These are phyloP conservation scores for Channa maculata DNA, from an alignment of 2,113 vertebrate genomes.

Conservation along the genomic window DNA sequence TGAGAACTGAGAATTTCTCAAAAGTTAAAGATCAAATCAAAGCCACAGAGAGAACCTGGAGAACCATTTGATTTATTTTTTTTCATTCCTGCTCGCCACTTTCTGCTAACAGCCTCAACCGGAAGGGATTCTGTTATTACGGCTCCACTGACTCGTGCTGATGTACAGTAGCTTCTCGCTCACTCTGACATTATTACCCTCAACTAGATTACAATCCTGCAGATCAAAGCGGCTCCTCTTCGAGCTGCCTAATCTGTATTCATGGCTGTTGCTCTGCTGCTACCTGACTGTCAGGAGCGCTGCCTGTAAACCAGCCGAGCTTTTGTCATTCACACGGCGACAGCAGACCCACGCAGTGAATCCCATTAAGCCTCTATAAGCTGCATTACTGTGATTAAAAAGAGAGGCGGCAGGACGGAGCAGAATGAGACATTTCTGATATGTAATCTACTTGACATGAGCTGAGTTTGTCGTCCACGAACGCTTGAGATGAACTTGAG, in stretches of 20 bases:
- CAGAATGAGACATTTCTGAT: not conserved
- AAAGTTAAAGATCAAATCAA: too few relatives aligned
- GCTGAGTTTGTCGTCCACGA: slow-evolving; percentile 1
- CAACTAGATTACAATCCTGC: slow-evolving; percentile 10
- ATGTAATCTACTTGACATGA: slow-evolving; percentile 6
- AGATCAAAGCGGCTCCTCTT: slow-evolving; percentile 18
- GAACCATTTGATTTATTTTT: not conserved
- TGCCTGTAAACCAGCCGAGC: slow-evolving; percentile 18
- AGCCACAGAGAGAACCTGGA: not conserved
- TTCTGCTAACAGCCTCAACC: not conserved
- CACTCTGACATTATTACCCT: slow-evolving; percentile 34
- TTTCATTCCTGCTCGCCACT: not conserved
- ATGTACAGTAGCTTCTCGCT: slow-evolving; percentile 1
- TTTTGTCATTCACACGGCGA: slow-evolving; percentile 42
- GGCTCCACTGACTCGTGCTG: not conserved
- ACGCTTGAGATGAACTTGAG: slow-evolving; percentile 1
- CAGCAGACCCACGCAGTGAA: slow-evolving; percentile 37
- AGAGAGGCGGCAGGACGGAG: not conserved
- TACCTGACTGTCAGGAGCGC: slow-evolving; percentile 38
- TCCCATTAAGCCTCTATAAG: slow-evolving; percentile 41
- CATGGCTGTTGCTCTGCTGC: slow-evolving; percentile 8
- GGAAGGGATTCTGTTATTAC: not conserved
- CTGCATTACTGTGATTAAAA: slow-evolving; percentile 56
- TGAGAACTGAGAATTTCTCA: too few relatives aligned
- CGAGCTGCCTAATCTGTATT: slow-evolving; percentile 42